Conservation (phyloP, 1,140 invertebrate genomes). For the Drosophila sp. region DNA sequence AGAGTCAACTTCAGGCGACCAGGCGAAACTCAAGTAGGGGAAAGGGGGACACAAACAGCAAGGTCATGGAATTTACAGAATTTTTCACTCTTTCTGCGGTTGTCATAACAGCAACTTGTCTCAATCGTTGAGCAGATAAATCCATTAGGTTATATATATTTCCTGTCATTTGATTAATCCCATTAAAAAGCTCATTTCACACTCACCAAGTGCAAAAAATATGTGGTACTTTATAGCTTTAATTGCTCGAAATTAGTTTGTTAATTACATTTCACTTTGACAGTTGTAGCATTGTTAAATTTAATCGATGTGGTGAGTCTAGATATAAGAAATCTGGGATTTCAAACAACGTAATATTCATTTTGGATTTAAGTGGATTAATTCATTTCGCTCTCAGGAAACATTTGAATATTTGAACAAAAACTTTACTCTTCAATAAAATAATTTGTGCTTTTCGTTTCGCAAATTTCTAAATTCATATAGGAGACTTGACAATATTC, state of each 20-base stretch:
- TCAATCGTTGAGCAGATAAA: slow-evolving; percentile 13
- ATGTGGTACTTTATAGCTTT: background rate
- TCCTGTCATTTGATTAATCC: slow-evolving; percentile 8
- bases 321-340: too few species aligned
- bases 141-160: slow-evolving; percentile 26
- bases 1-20: slow-evolving; percentile 2
- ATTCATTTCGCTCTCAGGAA: too few species aligned
- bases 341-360: too few species aligned
- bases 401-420: too few species aligned
- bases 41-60: too few species aligned
- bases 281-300: background rate
- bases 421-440: too few species aligned
- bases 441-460: too few species aligned
- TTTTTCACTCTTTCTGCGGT: slow-evolving; percentile 12
- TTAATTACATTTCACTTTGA: background rate
- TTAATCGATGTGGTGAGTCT: background rate
- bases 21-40: background rate
- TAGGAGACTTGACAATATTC: too few species aligned
- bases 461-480: too few species aligned
- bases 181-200: background rate
- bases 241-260: background rate
- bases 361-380: too few species aligned
- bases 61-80: background rate
- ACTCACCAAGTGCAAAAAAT: background rate
- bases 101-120: background rate